Evolutionary conservation across 2,797 vertebrate genomes (phyloP).

Genomic region (Parambassis ranga): DNA sequence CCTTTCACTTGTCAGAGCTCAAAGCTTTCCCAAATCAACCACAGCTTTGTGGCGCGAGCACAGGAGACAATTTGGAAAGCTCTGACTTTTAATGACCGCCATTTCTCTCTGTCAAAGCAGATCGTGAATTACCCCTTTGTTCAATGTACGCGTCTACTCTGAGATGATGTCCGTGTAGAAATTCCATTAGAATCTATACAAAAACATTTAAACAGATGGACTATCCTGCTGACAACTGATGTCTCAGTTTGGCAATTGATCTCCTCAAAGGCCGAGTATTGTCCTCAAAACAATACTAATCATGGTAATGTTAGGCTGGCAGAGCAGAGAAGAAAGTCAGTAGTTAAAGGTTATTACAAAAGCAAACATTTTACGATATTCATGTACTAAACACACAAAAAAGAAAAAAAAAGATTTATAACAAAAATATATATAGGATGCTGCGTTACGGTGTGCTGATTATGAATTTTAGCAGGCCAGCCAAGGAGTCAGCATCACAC

Average conservation of each 20-base stretch:
- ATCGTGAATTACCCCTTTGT: slow-evolving; percentile 50
- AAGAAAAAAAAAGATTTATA: too few relatives aligned
- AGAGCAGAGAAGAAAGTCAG: too few relatives aligned
- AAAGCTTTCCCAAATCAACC: slow-evolving; percentile 53
- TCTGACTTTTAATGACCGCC: slow-evolving; percentile 46
- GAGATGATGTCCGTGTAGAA: background rate
- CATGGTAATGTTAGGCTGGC: background rate
- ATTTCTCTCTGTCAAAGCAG: slow-evolving; percentile 53
- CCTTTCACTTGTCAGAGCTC: slow-evolving; percentile 50
- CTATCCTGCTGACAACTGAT: background rate
- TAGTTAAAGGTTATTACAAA: too few relatives aligned
- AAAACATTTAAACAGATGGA: background rate
- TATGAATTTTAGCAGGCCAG: too few relatives aligned
- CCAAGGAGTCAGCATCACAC: too few relatives aligned
- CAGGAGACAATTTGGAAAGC: slow-evolving; percentile 31
- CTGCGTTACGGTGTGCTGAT: too few relatives aligned
- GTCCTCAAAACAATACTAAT: background rate
- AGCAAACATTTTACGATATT: too few relatives aligned
- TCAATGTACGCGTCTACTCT: background rate
- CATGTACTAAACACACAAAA: too few relatives aligned
- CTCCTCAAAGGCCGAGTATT: too few relatives aligned
- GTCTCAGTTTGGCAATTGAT: background rate
- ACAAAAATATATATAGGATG: too few relatives aligned
- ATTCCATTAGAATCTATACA: background rate
- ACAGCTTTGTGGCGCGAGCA: slow-evolving; percentile 60